Conservation (phyloP, 2,888 invertebrate species). For the Oligia fasciuncula region DNA sequence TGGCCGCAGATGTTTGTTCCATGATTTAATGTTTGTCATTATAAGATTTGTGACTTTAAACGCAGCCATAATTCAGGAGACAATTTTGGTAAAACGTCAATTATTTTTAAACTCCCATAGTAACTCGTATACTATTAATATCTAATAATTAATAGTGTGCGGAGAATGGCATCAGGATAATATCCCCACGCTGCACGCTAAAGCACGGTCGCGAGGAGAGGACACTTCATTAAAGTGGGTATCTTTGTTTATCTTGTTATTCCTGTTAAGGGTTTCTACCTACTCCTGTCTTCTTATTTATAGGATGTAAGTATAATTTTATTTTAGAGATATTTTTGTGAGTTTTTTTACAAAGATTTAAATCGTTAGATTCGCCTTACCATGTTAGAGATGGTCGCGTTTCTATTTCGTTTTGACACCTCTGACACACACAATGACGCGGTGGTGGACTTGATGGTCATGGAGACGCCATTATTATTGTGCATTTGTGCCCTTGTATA, state of each 20-base stretch:
- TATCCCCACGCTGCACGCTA: slow-evolving; percentile 21
- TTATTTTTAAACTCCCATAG: slow-evolving; percentile 21
- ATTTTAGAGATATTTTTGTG: too few species aligned
- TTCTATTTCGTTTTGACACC: background rate
- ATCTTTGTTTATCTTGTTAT: slow-evolving; percentile 42
- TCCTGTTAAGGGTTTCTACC: background rate
- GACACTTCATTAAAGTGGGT: slow-evolving; percentile 48
- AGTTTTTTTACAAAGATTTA: too few species aligned
- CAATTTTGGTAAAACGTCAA: background rate
- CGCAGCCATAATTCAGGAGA: background rate
- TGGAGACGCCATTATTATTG: background rate
- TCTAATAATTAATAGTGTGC: slow-evolving; percentile 45
- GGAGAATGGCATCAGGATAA: slow-evolving; percentile 29
- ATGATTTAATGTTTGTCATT: background rate
- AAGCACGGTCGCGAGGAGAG: slow-evolving; percentile 51
- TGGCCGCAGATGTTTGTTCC: background rate
- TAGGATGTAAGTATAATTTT: background rate
- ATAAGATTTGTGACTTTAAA: slow-evolving; percentile 11
- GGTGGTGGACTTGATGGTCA: background rate
- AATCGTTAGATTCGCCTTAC: too few species aligned
- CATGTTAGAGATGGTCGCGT: too few species aligned
- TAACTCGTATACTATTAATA: slow-evolving; percentile 31
- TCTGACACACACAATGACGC: background rate
- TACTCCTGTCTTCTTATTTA: slow-evolving; percentile 4
- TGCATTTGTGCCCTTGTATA: too few species aligned